A percentile compares a stretch with the other conserved stretches of the same genome.
These are phyloP conservation scores for Oceanodroma leucorhoa DNA, from an alignment of 2,797 vertebrate species.

Conservation along the genomic window DNA sequence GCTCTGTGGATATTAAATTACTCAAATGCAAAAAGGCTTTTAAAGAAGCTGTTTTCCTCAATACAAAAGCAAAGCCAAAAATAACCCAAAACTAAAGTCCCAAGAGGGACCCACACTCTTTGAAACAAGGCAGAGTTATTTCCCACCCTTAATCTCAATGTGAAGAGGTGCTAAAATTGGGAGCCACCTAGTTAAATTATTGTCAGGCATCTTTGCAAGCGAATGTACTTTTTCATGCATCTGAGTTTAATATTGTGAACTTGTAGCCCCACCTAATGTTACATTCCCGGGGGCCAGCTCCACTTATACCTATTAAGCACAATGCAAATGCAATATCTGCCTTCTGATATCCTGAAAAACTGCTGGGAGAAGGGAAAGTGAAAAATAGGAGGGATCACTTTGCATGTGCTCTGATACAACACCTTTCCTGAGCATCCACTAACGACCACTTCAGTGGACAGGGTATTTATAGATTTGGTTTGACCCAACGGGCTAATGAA, in stretches of 20 bases:
- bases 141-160: neutral
- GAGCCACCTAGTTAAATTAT: neutral
- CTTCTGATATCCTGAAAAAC: neutral
- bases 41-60: neutral
- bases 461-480: neutral
- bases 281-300: neutral
- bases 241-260: neutral
- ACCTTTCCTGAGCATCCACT: neutral
- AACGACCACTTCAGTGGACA: neutral
- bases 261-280: neutral
- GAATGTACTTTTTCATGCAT: neutral
- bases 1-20: conserved; percentile 2
- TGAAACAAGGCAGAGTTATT: neutral
- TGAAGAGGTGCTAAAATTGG: neutral
- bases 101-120: neutral
- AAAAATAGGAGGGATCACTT: neutral
- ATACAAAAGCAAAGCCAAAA: neutral
- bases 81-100: neutral
- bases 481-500: neutral
- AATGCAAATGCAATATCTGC: neutral
- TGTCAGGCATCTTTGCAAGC: neutral
- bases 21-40: neutral
- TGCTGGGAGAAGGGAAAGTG: neutral
- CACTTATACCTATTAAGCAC: neutral
- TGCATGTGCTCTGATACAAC: neutral